Evolutionary conservation across 2,113 vertebrate genomes (phyloP).

Genomic region (Actenoides lindsayi): DNA sequence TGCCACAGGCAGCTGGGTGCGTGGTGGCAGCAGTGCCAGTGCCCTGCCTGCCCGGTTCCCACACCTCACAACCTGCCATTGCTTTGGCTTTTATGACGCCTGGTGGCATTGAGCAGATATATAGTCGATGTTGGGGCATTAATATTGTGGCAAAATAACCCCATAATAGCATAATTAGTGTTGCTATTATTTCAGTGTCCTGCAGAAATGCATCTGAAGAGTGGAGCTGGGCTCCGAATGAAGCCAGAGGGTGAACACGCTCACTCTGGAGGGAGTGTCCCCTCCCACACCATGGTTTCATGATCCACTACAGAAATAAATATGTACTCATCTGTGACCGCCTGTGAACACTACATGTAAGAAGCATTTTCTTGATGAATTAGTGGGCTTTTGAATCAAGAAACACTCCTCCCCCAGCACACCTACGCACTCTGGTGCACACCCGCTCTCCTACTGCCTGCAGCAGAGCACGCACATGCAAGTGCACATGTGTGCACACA

Average conservation of each 20-base stretch:
- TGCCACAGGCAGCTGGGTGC: rapidly evolving
- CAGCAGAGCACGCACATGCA: background rate
- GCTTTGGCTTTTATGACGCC: background rate
- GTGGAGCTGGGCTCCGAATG: background rate
- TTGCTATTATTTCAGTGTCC: background rate
- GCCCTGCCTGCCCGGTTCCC: background rate
- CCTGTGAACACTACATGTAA: rapidly evolving
- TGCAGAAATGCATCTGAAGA: background rate
- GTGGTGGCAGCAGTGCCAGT: rapidly evolving
- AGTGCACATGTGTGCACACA: background rate
- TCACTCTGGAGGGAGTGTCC: rapidly evolving
- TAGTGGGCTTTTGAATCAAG: background rate
- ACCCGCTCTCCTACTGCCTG: background rate
- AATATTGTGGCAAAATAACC: background rate
- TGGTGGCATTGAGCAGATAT: background rate
- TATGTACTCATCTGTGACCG: background rate
- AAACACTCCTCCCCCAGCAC: background rate
- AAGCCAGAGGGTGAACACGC: background rate
- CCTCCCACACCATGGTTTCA: background rate
- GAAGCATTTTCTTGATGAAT: background rate
- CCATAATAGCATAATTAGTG: rapidly evolving
- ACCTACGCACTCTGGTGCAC: background rate
- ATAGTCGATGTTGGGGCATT: background rate
- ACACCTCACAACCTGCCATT: background rate
- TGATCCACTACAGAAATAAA: background rate